Base-by-base conservation (phyloP, 2,888 invertebrate genomes). In the Leucophenga maculata region DNA sequence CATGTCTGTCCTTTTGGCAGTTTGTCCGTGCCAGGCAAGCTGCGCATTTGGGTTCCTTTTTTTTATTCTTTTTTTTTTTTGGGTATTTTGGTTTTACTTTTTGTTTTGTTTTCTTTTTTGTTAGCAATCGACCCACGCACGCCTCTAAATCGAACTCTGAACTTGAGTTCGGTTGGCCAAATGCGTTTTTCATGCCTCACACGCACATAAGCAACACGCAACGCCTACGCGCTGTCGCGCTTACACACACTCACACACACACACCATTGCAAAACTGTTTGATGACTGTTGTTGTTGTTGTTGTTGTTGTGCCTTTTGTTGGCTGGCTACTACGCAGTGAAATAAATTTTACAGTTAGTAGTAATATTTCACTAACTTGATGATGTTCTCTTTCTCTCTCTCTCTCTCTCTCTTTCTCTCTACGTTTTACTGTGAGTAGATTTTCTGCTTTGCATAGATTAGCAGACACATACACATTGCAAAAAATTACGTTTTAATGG, bases 281-380 rank as follows among this genome's bases (percentile, higher is more conserved):
- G 1, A 39, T 39, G 8, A 8, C 11, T 11, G 8, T 8, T 39
- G 4, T 8, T 39, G 39, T 39, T 39, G 39, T 39, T 39, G 39
- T 8, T 39, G 39, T 39, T 39, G 11, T n/a, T n/a, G n/a, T n/a
- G n/a, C n/a, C n/a, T n/a, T n/a, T n/a, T n/a, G n/a, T n/a, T n/a
- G n/a, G n/a, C n/a, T n/a, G n/a, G n/a, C 54, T 54, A 54, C 54
- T 54, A 54, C 54, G 54, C 54, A 54, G 54, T 54, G 11, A 54
- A 54, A 54, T 18, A 13, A 54, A 54, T 54, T 54, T 54, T 54
- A 54, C 18, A 54, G 22, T 54, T 54, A 18, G 22, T 22, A 54
- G 22, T 22, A 54, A 54, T 54, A 54, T 18, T 54, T 54, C 54
- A 54, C 3, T 11, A 9, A 9, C 13, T 54, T 50, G 50, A n/a